Conservation (phyloP, 35 echinoderm and acorn worm species). For the Stichopus chloronotus region DNA sequence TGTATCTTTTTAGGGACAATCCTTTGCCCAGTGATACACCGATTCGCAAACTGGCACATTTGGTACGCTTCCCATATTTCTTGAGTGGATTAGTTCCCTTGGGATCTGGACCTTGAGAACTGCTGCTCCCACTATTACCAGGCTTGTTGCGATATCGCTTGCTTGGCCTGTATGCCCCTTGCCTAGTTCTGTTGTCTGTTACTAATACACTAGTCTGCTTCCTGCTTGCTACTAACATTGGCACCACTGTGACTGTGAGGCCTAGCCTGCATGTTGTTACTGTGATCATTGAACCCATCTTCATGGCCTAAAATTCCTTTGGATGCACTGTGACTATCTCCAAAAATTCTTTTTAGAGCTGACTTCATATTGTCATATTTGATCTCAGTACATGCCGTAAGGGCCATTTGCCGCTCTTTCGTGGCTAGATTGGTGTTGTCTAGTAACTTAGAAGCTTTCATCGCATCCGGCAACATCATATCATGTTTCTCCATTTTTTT, state of each 20-base stretch:
- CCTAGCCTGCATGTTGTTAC: neutral
- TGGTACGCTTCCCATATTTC: conserved; percentile 10
- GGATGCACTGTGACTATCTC: neutral
- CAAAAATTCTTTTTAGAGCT: conserved; percentile 54
- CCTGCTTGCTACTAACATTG: neutral
- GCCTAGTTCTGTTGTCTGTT: neutral
- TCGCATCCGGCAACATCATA: conserved; percentile 40
- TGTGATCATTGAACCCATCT: neutral
- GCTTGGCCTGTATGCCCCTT: neutral
- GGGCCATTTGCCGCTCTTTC: conserved; percentile 43
- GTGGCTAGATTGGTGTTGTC: conserved; percentile 2
- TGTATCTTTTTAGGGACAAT: conserved; percentile 12
- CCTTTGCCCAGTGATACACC: conserved; percentile 39
- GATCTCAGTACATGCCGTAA: conserved; percentile 7
- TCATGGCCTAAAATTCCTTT: neutral
- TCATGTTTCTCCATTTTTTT: conserved; percentile 27
- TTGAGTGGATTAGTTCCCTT: conserved; percentile 36
- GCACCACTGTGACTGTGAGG: neutral
- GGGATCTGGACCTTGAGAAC: neutral
- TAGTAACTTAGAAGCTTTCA: conserved; percentile 24
- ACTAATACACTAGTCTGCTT: neutral
- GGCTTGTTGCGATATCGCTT: neutral
- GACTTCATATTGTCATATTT: conserved; percentile 44
- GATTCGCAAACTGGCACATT: conserved; percentile 34
- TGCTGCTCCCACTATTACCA: neutral